Conservation (phyloP, 2,888 invertebrate genomes). For the Empis livida region DNA sequence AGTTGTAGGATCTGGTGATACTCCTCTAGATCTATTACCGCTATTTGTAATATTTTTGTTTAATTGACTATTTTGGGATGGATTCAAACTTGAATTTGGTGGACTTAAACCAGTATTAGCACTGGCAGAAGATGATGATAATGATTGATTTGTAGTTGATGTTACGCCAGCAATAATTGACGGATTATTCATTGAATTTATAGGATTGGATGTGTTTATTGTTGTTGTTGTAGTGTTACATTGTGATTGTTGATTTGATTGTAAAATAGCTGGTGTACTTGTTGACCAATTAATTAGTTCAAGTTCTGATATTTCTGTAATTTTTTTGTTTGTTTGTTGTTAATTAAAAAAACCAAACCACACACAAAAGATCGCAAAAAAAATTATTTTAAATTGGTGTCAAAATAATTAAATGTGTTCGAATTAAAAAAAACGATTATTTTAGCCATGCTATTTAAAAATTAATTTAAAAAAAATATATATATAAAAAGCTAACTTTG, state of each 20-base stretch:
- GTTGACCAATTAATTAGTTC: constrained; percentile 14
- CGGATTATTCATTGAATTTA: neutral
- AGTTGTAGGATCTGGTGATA: constrained; percentile 14
- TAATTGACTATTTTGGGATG: neutral
- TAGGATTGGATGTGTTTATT: neutral
- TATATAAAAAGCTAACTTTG: no score
- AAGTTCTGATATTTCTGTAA: constrained; percentile 17
- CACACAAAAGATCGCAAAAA: neutral
- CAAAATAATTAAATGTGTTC: no score
- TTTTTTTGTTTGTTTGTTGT: constrained; percentile 3
- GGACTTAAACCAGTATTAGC: neutral
- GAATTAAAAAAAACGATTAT: no score
- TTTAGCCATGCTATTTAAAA: no score
- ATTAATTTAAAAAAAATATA: no score
- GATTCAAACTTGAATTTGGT: neutral
- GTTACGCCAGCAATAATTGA: constrained; percentile 1
- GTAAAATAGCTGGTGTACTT: neutral
- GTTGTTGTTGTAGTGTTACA: neutral
- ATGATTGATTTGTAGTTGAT: constrained; percentile 12
- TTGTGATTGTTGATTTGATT: neutral
- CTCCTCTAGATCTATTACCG: constrained; percentile 11
- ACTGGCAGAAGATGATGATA: constrained; percentile 3
- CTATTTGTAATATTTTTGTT: neutral
- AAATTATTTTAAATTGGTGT: no score
- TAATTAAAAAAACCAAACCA: constrained; percentile 6